These are phyloP conservation scores for Coracopsis vasa DNA, from an alignment of 2,113 vertebrate species.

Conservation along the genomic window DNA sequence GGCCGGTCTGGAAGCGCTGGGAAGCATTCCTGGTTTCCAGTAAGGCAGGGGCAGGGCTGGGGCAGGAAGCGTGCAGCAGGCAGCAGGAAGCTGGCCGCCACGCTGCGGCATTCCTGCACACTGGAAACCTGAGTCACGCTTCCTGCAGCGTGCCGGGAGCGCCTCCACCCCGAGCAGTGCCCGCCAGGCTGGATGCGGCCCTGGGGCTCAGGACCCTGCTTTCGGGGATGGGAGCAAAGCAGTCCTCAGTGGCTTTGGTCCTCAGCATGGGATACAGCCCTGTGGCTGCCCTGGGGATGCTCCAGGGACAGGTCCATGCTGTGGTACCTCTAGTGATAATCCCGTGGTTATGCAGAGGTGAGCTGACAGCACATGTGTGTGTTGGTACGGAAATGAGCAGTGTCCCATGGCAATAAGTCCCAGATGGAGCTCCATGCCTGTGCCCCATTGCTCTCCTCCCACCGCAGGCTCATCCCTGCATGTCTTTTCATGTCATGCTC, in stretches of 20 bases:
- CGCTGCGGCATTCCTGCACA: conserved; percentile 36
- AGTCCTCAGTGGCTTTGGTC: rapidly evolving
- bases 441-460: neutral
- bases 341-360: rapidly evolving
- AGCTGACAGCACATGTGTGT: rapidly evolving
- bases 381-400: rapidly evolving
- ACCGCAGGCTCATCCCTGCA: rapidly evolving
- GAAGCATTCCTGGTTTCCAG: conserved; percentile 65
- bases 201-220: neutral
- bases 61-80: conserved; percentile 70
- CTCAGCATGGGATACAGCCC: neutral
- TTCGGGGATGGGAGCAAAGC: rapidly evolving
- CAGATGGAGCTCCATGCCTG: neutral
- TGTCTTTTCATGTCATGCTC: rapidly evolving
- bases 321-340: neutral
- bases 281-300: neutral
- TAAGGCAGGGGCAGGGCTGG: conserved; percentile 55
- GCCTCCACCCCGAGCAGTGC: conserved; percentile 20
- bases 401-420: neutral
- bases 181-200: neutral
- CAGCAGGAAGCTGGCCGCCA: conserved; percentile 73
- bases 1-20: neutral
- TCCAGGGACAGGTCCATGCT: neutral
- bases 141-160: conserved; percentile 60
- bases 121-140: conserved; percentile 68